These are phyloP conservation scores for Rhopalosiphum maidis DNA, from an alignment of 1,140 invertebrate genomes.

Conservation along the genomic window DNA sequence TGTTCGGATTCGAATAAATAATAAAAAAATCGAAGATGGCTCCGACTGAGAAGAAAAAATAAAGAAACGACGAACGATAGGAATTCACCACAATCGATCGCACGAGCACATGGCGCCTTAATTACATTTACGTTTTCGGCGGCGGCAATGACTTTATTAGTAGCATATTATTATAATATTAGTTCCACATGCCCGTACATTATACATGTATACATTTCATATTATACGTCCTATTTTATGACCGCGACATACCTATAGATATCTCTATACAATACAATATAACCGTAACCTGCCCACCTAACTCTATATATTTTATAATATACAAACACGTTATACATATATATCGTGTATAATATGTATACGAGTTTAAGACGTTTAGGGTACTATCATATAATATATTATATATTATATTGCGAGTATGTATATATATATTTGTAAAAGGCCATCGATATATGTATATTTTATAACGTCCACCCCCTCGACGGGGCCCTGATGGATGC, in stretches of 20 bases:
- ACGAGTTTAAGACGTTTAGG: no score
- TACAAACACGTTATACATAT: no score
- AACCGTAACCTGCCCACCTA: neutral
- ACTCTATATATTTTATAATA: no score
- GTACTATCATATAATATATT: no score
- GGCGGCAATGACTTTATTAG: constrained; percentile 44
- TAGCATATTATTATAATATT: neutral
- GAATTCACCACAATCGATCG: constrained; percentile 33
- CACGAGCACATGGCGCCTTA: constrained; percentile 31
- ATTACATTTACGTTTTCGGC: constrained; percentile 47
- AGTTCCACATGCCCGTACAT: neutral
- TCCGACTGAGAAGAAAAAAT: constrained; percentile 9
- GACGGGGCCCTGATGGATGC: neutral
- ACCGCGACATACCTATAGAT: neutral
- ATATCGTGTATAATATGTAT: no score
- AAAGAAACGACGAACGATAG: neutral
- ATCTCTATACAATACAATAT: neutral
- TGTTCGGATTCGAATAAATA: constrained; percentile 33
- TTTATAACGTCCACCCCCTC: neutral
- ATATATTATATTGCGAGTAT: neutral
- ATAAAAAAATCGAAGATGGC: constrained; percentile 38
- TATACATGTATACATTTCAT: neutral
- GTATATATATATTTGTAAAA: neutral
- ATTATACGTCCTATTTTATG: neutral
- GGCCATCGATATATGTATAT: neutral